A percentile compares a stretch with the other conserved stretches of the same genome.
These are phyloP conservation scores for Hippopotamus amphibius DNA, from an alignment of 2,113 vertebrate genomes.

Conservation along the genomic window DNA sequence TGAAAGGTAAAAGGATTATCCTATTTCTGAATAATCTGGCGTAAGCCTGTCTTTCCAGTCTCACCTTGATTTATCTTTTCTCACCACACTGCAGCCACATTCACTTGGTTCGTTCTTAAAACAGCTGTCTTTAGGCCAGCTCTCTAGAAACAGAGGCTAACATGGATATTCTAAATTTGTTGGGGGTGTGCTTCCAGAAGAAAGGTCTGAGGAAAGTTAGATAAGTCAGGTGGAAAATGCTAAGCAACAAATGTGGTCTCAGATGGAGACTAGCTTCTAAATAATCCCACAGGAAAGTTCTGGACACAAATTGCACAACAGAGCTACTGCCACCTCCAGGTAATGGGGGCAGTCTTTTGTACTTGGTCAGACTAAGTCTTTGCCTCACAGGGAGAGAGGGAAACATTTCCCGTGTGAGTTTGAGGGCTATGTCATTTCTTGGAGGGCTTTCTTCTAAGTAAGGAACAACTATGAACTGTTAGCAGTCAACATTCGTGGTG, in stretches of 20 bases:
- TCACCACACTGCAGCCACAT: accelerated
- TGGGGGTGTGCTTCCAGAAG: neutral
- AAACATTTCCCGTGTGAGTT: neutral
- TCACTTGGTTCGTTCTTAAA: neutral
- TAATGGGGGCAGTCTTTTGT: neutral
- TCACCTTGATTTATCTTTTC: neutral
- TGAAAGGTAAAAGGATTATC: neutral
- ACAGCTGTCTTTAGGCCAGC: neutral
- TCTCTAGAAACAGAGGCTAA: neutral
- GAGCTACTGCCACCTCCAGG: neutral
- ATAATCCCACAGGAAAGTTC: neutral
- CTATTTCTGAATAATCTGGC: neutral
- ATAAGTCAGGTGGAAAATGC: neutral
- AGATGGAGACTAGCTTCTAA: neutral
- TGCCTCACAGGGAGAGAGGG: neutral
- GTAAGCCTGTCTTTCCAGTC: neutral
- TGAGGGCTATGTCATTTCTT: neutral
- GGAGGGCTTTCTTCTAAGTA: neutral
- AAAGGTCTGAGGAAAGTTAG: neutral
- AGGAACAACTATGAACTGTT: neutral
- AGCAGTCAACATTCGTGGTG: neutral
- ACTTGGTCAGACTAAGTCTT: neutral
- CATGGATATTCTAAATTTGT: neutral
- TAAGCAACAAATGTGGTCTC: neutral
- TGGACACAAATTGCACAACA: neutral